Percentiles rank a stretch among this genome's conserved stretches.
Conservation (phyloP, 2,113 vertebrate species). For the Leptocoma aspasia region DNA sequence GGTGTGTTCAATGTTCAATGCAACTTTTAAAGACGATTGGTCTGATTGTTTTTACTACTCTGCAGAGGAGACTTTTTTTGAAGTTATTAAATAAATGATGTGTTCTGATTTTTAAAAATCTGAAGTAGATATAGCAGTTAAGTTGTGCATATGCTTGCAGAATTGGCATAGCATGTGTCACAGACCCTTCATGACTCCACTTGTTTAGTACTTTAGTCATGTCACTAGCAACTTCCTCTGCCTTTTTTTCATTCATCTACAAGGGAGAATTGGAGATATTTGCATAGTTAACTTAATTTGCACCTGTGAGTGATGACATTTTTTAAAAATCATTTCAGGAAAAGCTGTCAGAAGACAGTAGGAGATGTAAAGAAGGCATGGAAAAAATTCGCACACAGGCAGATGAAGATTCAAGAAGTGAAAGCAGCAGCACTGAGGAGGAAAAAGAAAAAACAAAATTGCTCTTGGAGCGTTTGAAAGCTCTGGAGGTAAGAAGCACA, state of each 20-base stretch:
- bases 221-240: background rate
- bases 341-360: slow-evolving; percentile 81
- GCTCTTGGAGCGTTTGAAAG: slow-evolving; percentile 83
- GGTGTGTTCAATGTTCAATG: background rate
- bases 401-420: slow-evolving; percentile 66
- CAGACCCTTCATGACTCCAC: background rate
- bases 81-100: background rate
- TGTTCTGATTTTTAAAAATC: background rate
- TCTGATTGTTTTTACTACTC: too few species aligned
- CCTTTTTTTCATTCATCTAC: background rate
- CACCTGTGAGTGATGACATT: slow-evolving; percentile 34
- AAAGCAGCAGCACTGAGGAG: slow-evolving; percentile 73
- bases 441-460: slow-evolving; percentile 77
- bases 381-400: slow-evolving; percentile 53
- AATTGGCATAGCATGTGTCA: background rate
- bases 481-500: slow-evolving; percentile 83
- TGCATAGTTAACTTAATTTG: background rate
- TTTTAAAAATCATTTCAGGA: slow-evolving; percentile 70
- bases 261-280: background rate
- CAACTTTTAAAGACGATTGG: background rate
- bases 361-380: slow-evolving; percentile 67
- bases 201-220: background rate
- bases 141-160: background rate
- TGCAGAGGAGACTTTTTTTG: too few species aligned
- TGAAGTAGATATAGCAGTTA: background rate